Percentiles rank a stretch among this genome's conserved stretches.
Evolutionary conservation across 2,113 vertebrate species (phyloP).

Genomic region (Clarias batrachus): DNA sequence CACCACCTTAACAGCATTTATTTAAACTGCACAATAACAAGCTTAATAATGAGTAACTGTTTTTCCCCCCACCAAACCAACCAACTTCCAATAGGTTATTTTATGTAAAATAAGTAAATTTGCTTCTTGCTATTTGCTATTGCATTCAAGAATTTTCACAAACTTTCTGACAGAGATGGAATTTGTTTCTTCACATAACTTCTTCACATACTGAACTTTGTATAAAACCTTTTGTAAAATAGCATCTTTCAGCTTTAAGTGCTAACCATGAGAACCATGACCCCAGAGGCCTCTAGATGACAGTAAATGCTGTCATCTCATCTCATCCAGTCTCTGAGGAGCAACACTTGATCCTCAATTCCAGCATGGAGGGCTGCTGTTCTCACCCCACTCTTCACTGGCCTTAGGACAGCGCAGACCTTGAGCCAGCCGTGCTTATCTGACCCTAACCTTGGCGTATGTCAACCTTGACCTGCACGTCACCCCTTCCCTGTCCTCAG

Average conservation of each 20-base stretch:
- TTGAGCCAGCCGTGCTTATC: slow-evolving; percentile 75
- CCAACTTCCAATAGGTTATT: not conserved
- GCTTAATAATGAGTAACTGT: not conserved
- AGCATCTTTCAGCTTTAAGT: slow-evolving; percentile 45
- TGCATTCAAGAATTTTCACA: not conserved
- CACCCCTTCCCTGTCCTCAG: slow-evolving; percentile 73
- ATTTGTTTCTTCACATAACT: not conserved
- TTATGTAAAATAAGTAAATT: not conserved
- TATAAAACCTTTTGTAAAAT: not conserved
- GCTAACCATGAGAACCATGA: slow-evolving; percentile 49
- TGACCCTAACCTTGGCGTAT: slow-evolving; percentile 83
- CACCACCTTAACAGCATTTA: slow-evolving; percentile 67
- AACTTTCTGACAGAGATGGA: not conserved
- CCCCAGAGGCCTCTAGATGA: slow-evolving; percentile 61
- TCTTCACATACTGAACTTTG: not conserved
- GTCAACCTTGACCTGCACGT: slow-evolving; percentile 81
- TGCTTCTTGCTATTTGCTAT: not conserved
- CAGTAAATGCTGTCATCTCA: slow-evolving; percentile 34
- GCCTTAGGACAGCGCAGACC: slow-evolving; percentile 72
- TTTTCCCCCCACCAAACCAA: not conserved
- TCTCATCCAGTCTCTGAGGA: slow-evolving; percentile 64
- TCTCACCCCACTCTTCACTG: slow-evolving; percentile 62
- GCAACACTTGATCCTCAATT: slow-evolving; percentile 74
- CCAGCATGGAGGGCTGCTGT: slow-evolving; percentile 46
- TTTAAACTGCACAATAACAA: slow-evolving; percentile 68